Evolutionary conservation across 2,113 vertebrate species (phyloP).

Genomic region (Narcine bancroftii): DNA sequence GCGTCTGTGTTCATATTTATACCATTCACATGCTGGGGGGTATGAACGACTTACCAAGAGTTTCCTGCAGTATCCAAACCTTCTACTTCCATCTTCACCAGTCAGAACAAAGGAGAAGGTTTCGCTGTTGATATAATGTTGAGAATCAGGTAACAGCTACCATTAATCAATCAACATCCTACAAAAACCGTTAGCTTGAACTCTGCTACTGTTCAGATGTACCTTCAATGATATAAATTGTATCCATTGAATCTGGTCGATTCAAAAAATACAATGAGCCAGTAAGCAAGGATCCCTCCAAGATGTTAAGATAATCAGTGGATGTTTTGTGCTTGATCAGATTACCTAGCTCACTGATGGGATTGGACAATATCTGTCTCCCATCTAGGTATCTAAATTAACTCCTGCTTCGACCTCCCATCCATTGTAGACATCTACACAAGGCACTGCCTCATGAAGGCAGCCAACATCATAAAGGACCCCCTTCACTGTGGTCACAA

Average conservation of each 20-base stretch:
- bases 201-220: not conserved
- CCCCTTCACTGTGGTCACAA: no score
- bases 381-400: no score
- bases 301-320: no score
- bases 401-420: no score
- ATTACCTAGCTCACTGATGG: no score
- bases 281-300: no score
- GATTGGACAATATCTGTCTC: no score
- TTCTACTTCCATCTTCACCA: slow-evolving; percentile 89
- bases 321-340: not conserved
- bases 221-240: not conserved
- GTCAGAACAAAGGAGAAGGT: slow-evolving; percentile 95
- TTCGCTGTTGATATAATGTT: slow-evolving; percentile 64
- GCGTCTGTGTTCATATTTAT: not conserved
- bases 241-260: not conserved
- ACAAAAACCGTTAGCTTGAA: not conserved
- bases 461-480: no score
- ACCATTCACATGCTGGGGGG: no score
- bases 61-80: slow-evolving; percentile 96
- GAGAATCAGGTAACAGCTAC: slow-evolving; percentile 17
- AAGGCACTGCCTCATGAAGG: no score
- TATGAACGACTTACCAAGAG: slow-evolving; percentile 74
- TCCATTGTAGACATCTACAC: no score
- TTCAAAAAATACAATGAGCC: not conserved
- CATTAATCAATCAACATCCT: not conserved